Conservation (phyloP, 2,888 invertebrate genomes). For the Calephelis perditalis region DNA sequence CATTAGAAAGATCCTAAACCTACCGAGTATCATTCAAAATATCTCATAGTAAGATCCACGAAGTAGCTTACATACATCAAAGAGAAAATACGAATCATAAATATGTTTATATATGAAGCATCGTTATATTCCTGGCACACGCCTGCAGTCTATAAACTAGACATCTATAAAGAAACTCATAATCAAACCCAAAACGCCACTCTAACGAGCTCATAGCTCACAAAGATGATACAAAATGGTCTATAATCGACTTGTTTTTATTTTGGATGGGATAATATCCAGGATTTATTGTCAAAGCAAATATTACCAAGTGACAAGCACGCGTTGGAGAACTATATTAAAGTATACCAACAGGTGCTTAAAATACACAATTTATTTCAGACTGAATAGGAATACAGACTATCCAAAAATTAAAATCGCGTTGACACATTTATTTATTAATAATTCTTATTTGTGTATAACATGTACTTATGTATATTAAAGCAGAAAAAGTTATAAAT, state of each 20-base stretch:
- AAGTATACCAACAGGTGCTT: conserved; percentile 57
- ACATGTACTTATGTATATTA: background rate
- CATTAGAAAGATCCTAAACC: too few relatives aligned
- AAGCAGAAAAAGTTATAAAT: too few relatives aligned
- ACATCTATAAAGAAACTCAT: conserved; percentile 48
- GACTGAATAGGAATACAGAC: conserved; percentile 39
- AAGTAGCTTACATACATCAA: conserved; percentile 2
- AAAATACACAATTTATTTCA: conserved; percentile 39
- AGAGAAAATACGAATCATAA: conserved; percentile 40
- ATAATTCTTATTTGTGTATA: background rate
- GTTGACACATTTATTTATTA: background rate
- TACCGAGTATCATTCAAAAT: background rate
- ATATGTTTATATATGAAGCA: conserved; percentile 40
- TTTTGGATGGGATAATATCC: conserved; percentile 63
- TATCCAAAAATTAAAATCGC: conserved; percentile 3
- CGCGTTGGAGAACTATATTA: conserved; percentile 48
- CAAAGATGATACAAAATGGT: conserved; percentile 62
- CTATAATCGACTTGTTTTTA: conserved; percentile 72
- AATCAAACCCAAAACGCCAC: conserved; percentile 55
- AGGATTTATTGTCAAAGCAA: conserved; percentile 70
- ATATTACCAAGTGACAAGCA: conserved; percentile 47
- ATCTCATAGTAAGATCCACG: background rate
- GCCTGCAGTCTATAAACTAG: conserved; percentile 48
- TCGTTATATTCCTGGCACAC: conserved; percentile 48
- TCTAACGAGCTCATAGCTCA: conserved; percentile 60